Evolutionary conservation across 2,888 invertebrate genomes (phyloP).

Genomic region (Amphiduros pacificus): DNA sequence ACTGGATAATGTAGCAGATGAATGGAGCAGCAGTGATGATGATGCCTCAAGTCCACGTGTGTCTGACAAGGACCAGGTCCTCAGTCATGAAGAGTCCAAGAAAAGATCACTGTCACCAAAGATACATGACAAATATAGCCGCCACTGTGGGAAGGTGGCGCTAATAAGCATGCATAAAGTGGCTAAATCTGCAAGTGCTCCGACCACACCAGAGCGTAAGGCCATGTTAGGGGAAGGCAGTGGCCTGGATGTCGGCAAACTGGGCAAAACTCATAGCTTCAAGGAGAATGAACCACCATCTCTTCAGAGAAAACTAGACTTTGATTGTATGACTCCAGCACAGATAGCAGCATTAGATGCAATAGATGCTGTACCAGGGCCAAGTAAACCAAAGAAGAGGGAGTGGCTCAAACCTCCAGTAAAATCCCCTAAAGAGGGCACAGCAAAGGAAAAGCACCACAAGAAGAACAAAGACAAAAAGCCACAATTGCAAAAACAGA

Average conservation of each 20-base stretch:
- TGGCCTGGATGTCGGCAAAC: background rate
- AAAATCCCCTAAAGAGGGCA: background rate
- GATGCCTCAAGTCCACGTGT: slow-evolving; percentile 10
- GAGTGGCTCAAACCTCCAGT: slow-evolving; percentile 12
- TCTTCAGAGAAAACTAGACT: background rate
- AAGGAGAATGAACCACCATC: slow-evolving; percentile 9
- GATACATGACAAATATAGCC: slow-evolving; percentile 7
- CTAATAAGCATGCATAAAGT: slow-evolving; percentile 10
- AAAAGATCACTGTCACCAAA: slow-evolving; percentile 1
- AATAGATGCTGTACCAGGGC: background rate
- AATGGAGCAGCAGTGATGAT: slow-evolving; percentile 2
- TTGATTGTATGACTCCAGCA: too few relatives aligned
- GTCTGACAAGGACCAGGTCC: background rate
- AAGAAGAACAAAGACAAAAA: background rate
- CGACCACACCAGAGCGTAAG: background rate
- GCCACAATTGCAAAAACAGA: background rate
- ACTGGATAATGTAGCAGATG: slow-evolving; percentile 6
- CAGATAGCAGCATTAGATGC: too few relatives aligned
- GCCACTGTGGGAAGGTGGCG: slow-evolving; percentile 5
- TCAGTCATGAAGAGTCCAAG: slow-evolving; percentile 1
- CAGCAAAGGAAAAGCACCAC: background rate
- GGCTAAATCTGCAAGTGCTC: background rate
- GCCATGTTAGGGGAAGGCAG: background rate
- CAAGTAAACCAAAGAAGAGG: background rate
- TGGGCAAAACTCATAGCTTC: background rate